Evolutionary conservation across 2,888 invertebrate species (phyloP), one percentile per base, ranked within the genome.

Genomic region (Agrenia bidenticulata): DNA sequence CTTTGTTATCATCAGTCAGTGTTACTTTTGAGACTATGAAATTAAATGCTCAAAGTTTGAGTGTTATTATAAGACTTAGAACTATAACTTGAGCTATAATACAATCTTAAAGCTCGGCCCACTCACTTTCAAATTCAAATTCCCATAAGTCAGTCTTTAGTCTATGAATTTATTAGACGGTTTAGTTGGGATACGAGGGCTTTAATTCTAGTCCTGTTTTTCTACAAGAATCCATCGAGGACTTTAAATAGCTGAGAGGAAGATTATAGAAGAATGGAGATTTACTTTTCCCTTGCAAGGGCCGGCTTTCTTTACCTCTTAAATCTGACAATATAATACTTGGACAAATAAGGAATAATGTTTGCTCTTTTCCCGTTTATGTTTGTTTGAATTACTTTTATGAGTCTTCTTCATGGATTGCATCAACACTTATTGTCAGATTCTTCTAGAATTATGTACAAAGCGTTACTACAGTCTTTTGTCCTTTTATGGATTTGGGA

Each of bases 341-440:
- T 23, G 51, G 19, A 51, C 51, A 51, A 51, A 51, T 51, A 51
- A 51, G 51, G 51, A 51, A 51, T 51, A 51, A 51, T 51, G 51
- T 51, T 51, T 51, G 24, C 51, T 51, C 19, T 51, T 11, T 17
- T 51, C 51, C 23, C 21, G 19, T n/a, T 19, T 26, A 23, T 58
- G 26, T 58, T 58, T 58, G 49, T 19, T 45, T 15, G n/a, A 45
- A 45, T 45, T 45, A 45, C n/a, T 15, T 45, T 45, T 45, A 45
- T 45, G 19, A 5, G 45, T 15, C 19, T 45, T 45, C 5, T 19
- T 45, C 45, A 45, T 17, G 45, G 15, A 45, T 45, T 45, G 45
- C 45, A 45, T 45, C n/a, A 45, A 19, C n/a, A 19, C 45, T 45
- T 15, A 45, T 45, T 45, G 45, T 45, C 9, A 45, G 45, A 5